Evolutionary conservation across 1,140 invertebrate species (phyloP).

Genomic region (Antheraea pernyi): DNA sequence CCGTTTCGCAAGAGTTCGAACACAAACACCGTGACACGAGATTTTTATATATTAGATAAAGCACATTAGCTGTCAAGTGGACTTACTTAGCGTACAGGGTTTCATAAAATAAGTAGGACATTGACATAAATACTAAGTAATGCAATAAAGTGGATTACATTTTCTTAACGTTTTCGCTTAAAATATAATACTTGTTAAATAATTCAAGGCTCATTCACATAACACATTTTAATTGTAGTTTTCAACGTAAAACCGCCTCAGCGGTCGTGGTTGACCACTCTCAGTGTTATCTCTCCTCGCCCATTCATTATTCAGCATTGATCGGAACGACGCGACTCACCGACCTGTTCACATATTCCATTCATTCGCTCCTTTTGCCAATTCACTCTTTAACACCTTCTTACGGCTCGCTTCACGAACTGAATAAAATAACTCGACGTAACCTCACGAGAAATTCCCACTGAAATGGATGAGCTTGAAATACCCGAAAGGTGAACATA

Average conservation of each 20-base stretch:
- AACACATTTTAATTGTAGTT: neutral
- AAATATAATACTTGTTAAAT: neutral
- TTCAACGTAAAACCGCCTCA: neutral
- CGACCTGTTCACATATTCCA: conserved; percentile 56
- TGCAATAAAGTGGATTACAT: too few relatives aligned
- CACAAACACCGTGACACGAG: too few relatives aligned
- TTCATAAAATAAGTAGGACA: too few relatives aligned
- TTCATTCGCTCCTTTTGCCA: conserved; percentile 61
- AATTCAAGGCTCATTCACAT: neutral
- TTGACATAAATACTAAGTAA: too few relatives aligned
- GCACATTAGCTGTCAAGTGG: too few relatives aligned
- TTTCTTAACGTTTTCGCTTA: too few relatives aligned
- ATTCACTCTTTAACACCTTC: conserved; percentile 73
- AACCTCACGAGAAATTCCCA: conserved; percentile 43
- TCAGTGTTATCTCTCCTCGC: conserved; percentile 37
- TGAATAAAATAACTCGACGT: conserved; percentile 64
- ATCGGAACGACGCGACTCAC: conserved; percentile 40
- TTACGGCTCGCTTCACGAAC: conserved; percentile 54
- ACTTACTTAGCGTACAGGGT: too few relatives aligned
- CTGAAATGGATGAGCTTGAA: neutral
- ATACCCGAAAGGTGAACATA: conserved; percentile 17
- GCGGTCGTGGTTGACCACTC: conserved; percentile 19
- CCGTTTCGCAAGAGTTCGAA: too few relatives aligned
- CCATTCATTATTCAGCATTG: conserved; percentile 56
- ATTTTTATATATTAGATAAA: too few relatives aligned